Base-by-base conservation (phyloP, 2,113 vertebrate species). In the Phasianus colchicus region DNA sequence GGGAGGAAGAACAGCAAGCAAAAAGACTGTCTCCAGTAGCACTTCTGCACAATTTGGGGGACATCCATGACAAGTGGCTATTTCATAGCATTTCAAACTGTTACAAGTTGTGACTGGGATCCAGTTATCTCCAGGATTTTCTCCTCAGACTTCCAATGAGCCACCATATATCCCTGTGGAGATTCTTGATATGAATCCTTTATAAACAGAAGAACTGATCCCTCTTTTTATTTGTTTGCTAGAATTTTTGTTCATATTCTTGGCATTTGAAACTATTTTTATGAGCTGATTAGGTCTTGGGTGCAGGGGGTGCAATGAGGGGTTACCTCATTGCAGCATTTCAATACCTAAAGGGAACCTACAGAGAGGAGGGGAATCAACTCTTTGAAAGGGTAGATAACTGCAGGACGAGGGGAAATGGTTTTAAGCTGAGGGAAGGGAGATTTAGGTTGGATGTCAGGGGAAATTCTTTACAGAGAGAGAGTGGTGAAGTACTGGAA, bases 21-120 rank as follows among this genome's bases (percentile, higher is more conserved):
- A 65, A 84, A 6, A 78, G 34, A 6, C 63, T 20, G 45, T 70
- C 81, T 89, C 24, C 58, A 48, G 48, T 40, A 58, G 47, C 22
- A 27, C 86, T 90, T 71, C 34, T 75, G 21, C 48, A 50, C 0
- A 0, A 20, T 3, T 1, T 10, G 30, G 32, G 57, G 77, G 58
- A 78, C 48, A 90, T 17, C 32, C 45, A 80, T 76, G 74, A n/a
- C 55, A 64, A 85, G 82, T 79, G 84, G 58, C 55, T 83, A 27
- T 88, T 88, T 88, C 67, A 22, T 1, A 38, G 18, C 40, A 32
- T 83, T 72, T 30, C 82, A 83, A 47, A 74, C 45, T 70, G 12
- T 47, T 91, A 32, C 71, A 73, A 47, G 47, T 45, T 3, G 0
- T 76, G 84, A 54, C n/a, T 76, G 30, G 58, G 45, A 84, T 85